These are phyloP conservation scores for Chromoteleia sp. DNA, from an alignment of 2,888 invertebrate species.

Conservation along the genomic window DNA sequence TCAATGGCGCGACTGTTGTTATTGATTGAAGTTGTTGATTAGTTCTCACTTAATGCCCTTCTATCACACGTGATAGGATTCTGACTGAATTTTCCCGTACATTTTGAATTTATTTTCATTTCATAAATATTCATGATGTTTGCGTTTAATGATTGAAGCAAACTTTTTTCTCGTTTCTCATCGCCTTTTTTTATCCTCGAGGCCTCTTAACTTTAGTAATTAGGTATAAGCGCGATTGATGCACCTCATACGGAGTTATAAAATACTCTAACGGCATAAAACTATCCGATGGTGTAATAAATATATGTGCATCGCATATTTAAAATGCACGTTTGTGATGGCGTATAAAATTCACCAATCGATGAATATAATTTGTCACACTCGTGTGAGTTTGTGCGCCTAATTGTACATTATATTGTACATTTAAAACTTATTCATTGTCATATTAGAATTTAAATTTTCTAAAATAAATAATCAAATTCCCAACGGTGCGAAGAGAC, in stretches of 20 bases:
- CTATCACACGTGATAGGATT: neutral
- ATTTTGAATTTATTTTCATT: slow-evolving; percentile 4
- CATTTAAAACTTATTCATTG: neutral
- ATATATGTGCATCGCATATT: neutral
- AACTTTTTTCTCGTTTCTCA: slow-evolving; percentile 2
- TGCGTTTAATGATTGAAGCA: slow-evolving; percentile 10
- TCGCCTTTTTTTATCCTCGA: slow-evolving; percentile 10
- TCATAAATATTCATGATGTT: slow-evolving; percentile 17
- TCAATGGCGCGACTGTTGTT: too few species aligned
- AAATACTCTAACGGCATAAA: slow-evolving; percentile 8
- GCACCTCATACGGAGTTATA: slow-evolving; percentile 2
- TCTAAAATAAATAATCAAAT: neutral
- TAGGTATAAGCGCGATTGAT: slow-evolving; percentile 17
- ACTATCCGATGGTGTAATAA: neutral
- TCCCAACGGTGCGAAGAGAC: neutral
- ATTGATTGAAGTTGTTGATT: too few species aligned
- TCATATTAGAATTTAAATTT: neutral
- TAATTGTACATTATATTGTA: neutral
- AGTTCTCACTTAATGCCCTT: too few species aligned
- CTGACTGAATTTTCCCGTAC: neutral
- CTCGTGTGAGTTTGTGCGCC: neutral
- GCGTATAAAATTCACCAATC: slow-evolving; percentile 1
- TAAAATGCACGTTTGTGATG: neutral
- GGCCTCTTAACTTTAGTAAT: slow-evolving; percentile 28
- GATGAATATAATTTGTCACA: neutral